Evolutionary conservation across 2,888 invertebrate genomes (phyloP), one percentile per base, ranked within the genome.

Genomic region (Hartigia nigra): DNA sequence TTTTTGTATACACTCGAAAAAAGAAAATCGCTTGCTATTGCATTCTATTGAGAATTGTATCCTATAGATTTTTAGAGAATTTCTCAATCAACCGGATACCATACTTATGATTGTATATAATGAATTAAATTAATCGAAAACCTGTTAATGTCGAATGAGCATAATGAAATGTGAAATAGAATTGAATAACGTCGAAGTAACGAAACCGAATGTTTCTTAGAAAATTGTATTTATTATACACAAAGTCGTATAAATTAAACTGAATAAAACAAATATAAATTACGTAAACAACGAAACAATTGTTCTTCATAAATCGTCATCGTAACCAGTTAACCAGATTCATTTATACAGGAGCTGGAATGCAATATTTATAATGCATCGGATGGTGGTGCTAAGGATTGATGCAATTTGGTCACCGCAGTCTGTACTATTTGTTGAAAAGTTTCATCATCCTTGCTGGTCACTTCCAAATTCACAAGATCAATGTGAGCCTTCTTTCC

Each of bases 401-500:
- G 95, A 92, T 97, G 96, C 79, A 99, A 92, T 90, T 97, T 97
- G 69, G 94, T 94, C 37, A 98, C 95, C 0, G 98, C 97, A 0
- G 97, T 96, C 87, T 96, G 95, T 2, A 98, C 96, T 81, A 96
- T 95, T 89, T 97, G 96, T 86, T 96, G 95, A 69, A 98, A 93
- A 0, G 93, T 93, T 85, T 96, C 96, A 92, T 98, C 98, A 23
- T 95, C 96, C 0, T 94, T 93, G 88, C 98, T 98, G 4, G 93
- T 93, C 31, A 98, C 98, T 85, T 95, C 95, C 93, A 98, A 93
- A 82, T 94, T 96, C 36, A 95, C 92, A 69, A 98, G 92, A 92
- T 98, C 97, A 80, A 99, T 96, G 87, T 96, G 95, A 0, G 98
- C 98, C 34, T 95, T 94, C 85, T 96, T 97, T 14, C 95, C 96